Percentiles rank a stretch among this genome's conserved stretches.
phyloP scores from a whole-genome alignment of 2,113 vertebrate species.

The Ornithorhynchus anatinus region DNA sequence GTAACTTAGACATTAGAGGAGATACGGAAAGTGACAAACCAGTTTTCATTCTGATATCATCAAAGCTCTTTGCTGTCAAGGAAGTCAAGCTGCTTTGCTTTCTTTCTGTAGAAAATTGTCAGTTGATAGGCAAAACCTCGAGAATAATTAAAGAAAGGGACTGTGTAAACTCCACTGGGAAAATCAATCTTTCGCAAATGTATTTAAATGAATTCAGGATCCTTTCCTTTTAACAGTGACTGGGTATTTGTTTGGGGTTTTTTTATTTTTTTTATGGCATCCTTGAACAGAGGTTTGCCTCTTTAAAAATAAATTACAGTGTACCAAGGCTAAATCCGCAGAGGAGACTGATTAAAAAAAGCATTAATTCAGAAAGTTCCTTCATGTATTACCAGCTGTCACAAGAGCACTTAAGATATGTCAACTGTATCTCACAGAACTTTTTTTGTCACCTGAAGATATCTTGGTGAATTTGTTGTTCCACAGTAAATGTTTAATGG shows the following conservation, averaged over 20 bases:
- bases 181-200: slow-evolving; percentile 67
- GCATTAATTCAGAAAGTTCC: slow-evolving; percentile 60
- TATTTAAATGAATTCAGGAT: slow-evolving; percentile 75
- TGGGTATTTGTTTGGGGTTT: slow-evolving; percentile 56
- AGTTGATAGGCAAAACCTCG: slow-evolving; percentile 73
- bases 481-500: slow-evolving; percentile 57
- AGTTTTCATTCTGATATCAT: slow-evolving; percentile 50
- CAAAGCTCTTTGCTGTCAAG: slow-evolving; percentile 63
- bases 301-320: slow-evolving; percentile 77
- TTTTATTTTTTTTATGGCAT: slow-evolving; percentile 54
- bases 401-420: slow-evolving; percentile 61
- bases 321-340: slow-evolving; percentile 56
- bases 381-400: slow-evolving; percentile 54
- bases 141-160: slow-evolving; percentile 69
- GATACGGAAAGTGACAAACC: slow-evolving; percentile 32
- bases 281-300: slow-evolving; percentile 48
- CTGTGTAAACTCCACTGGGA: slow-evolving; percentile 43
- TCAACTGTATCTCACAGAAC: slow-evolving; percentile 66
- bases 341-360: slow-evolving; percentile 59
- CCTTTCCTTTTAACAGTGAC: slow-evolving; percentile 66
- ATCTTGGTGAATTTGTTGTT: slow-evolving; percentile 50
- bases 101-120: slow-evolving; percentile 58
- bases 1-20: slow-evolving; percentile 37
- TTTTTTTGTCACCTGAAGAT: slow-evolving; percentile 58
- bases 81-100: slow-evolving; percentile 61